These are phyloP conservation scores for Antennarius maculatus DNA, from an alignment of 2,797 vertebrate species.

Conservation along the genomic window DNA sequence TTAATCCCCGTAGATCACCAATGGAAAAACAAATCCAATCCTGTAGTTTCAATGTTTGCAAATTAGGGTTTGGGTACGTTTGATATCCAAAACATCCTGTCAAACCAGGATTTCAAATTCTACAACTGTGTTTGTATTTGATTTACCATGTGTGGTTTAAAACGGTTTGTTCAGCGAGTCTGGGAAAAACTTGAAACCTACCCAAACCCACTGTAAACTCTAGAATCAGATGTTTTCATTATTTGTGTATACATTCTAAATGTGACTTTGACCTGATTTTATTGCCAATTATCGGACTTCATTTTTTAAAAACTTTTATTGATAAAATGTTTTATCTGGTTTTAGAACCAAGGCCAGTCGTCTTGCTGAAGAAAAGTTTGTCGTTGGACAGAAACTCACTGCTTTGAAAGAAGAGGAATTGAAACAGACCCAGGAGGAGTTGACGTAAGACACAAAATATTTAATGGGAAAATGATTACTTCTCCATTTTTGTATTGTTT, in stretches of 20 bases:
- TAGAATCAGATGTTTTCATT: slow-evolving; percentile 4
- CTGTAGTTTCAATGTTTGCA: too few species aligned
- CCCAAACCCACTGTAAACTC: not conserved
- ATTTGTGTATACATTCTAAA: not conserved
- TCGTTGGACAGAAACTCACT: slow-evolving; percentile 83
- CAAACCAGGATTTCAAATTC: too few species aligned
- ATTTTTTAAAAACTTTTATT: slow-evolving; percentile 33
- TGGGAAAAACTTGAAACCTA: not conserved
- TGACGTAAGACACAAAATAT: slow-evolving; percentile 80
- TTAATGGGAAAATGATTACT: not conserved
- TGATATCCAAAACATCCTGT: too few species aligned
- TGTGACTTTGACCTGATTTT: too few species aligned
- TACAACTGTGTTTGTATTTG: too few species aligned
- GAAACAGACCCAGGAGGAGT: slow-evolving; percentile 82
- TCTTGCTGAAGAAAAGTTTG: slow-evolving; percentile 86
- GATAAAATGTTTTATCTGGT: not conserved
- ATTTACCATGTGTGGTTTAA: too few species aligned
- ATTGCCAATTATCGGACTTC: not conserved
- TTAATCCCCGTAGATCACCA: slow-evolving; percentile 32
- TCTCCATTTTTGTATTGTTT: not conserved
- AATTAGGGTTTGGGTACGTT: too few species aligned
- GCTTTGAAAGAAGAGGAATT: slow-evolving; percentile 86
- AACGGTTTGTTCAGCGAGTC: too few species aligned
- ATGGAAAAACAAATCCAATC: not conserved
- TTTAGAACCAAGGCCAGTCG: slow-evolving; percentile 85